Base-by-base conservation (phyloP, 2,113 vertebrate species). In the Asarcornis scutulata region DNA sequence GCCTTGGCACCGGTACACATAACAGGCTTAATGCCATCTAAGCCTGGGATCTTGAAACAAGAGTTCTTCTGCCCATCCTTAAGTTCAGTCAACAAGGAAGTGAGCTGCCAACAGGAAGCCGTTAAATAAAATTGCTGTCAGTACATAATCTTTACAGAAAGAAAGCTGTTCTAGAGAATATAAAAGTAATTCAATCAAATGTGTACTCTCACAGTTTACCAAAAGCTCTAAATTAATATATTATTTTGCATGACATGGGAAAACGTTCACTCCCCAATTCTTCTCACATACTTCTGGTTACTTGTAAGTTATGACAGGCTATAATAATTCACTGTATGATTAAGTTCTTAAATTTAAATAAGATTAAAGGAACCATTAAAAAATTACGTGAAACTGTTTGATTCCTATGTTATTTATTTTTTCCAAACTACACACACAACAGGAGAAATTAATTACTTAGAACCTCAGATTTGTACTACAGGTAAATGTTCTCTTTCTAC, bases 31-130 rank as follows among this genome's bases (percentile, higher is more conserved):
- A 38, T 58, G 87, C 82, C 94, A 91, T 46, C 29, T 0, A 32
- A 40, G 92, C 79, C 78, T 31, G 44, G 32, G 68, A 81, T 40
- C 91, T 71, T 48, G 85, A 91, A 86, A 88, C 86, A 55, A 79
- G 78, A 52, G 21, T 36, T 93, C 84, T 72, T 86, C 87, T 79
- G 68, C 96, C 93, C 94, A 83, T 83, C 88, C 82, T 86, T 73
- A 83, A 78, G 83, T 64, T 82, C 76, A 63, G n/a, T 62, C 96
- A 92, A 36, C 67, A 81, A 32, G 53, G 74, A 8, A 38, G 31
- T 2, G 17, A 92, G 74, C 62, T 89, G 90, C 92, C 94, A 94
- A 67, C 68, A 94, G 83, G 84, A 91, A 97, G 79, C 72, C 83
- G 78, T 83, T 83, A 83, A 94, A 74, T 86, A 60, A 83, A 93